Evolutionary conservation across 2,113 vertebrate species (phyloP).

Genomic region (Vulpes lagopus): DNA sequence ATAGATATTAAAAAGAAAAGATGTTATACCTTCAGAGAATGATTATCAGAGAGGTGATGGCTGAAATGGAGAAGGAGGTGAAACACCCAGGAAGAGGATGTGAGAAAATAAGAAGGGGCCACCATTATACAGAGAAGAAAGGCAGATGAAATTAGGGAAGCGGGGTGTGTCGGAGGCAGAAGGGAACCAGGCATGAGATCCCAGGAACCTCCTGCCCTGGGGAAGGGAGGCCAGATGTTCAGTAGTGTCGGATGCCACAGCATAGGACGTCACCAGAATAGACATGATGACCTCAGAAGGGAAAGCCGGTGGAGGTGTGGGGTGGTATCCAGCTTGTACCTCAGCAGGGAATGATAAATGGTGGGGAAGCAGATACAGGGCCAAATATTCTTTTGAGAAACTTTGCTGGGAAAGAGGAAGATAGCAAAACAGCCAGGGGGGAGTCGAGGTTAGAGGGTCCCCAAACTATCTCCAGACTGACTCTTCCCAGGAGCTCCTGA

Average conservation of each 20-base stretch:
- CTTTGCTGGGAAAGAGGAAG: neutral
- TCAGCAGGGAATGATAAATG: neutral
- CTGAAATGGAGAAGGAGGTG: neutral
- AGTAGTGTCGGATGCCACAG: neutral
- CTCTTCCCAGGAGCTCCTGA: neutral
- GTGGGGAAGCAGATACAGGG: neutral
- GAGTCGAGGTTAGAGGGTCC: neutral
- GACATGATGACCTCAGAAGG: neutral
- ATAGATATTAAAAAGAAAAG: no score
- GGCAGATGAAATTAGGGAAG: neutral
- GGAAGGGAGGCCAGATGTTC: rapidly evolving
- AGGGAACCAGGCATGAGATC: neutral
- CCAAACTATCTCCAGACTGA: neutral
- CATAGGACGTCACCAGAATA: neutral
- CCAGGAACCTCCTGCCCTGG: neutral
- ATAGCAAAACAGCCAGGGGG: neutral
- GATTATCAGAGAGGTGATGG: neutral
- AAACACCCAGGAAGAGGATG: neutral
- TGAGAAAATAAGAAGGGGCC: neutral
- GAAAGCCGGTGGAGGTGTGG: neutral
- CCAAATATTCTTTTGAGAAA: neutral
- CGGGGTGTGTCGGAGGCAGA: neutral
- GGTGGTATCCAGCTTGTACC: neutral
- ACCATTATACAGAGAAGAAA: neutral
- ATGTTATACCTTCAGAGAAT: neutral